phyloP scores from a whole-genome alignment of 2,888 invertebrate genomes.

The Pyralis farinalis region DNA sequence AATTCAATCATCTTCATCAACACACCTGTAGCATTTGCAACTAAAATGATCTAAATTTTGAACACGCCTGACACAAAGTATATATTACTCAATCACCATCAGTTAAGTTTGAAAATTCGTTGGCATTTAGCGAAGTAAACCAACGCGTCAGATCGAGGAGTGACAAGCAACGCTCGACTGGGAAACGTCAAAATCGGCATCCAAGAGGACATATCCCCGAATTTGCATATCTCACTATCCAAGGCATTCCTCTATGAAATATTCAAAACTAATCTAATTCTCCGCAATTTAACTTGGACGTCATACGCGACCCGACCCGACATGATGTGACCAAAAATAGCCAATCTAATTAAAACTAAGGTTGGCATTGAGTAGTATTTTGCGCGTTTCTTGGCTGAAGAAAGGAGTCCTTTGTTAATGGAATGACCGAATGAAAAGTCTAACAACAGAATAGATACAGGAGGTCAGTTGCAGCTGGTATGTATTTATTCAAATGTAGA shows the following conservation, averaged over 20 bases:
- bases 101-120: background rate
- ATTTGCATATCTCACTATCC: conserved; percentile 46
- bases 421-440: conserved; percentile 35
- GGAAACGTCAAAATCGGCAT: conserved; percentile 40
- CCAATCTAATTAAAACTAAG: conserved; percentile 20
- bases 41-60: background rate
- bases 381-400: conserved; percentile 13
- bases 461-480: conserved; percentile 53
- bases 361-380: too few species aligned
- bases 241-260: conserved; percentile 41
- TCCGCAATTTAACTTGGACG: conserved; percentile 33
- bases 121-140: conserved; percentile 8
- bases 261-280: conserved; percentile 44
- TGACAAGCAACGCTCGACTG: conserved; percentile 40
- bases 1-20: background rate
- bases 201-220: conserved; percentile 41
- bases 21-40: background rate
- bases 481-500: conserved; percentile 63
- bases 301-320: conserved; percentile 17
- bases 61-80: background rate
- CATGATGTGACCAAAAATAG: conserved; percentile 1
- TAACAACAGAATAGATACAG: conserved; percentile 32
- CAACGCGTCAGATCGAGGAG: conserved; percentile 34
- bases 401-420: conserved; percentile 46
- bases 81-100: background rate